Evolutionary conservation across 2,888 invertebrate genomes (phyloP).

Genomic region (Trissonchulus sp.): DNA sequence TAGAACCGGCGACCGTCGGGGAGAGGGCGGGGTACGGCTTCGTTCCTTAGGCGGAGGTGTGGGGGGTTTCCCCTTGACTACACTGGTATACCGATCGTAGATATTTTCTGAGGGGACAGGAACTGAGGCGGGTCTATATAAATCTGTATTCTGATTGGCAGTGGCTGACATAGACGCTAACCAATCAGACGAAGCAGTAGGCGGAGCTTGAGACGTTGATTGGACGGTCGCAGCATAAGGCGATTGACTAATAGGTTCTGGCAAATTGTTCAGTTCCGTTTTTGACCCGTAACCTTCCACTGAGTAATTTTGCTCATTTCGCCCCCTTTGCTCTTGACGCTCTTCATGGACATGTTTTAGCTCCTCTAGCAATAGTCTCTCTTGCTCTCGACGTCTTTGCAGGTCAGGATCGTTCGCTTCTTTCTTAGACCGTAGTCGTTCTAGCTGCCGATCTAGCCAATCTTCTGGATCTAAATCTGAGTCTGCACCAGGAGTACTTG

Average conservation of each 20-base stretch:
- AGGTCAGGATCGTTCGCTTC: constrained; percentile 42
- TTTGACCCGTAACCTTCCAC: constrained; percentile 30
- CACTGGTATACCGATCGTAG: constrained; percentile 26
- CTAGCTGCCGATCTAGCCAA: constrained; percentile 42
- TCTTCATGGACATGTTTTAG: constrained; percentile 43
- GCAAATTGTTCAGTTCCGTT: not conserved
- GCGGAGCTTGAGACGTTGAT: not conserved
- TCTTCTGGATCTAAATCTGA: constrained; percentile 40
- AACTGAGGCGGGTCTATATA: no score
- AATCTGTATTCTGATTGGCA: no score
- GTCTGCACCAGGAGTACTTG: not conserved
- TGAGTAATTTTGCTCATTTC: constrained; percentile 33
- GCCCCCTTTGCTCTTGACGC: constrained; percentile 24
- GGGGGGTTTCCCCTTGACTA: constrained; percentile 47
- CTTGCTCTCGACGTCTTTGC: constrained; percentile 47
- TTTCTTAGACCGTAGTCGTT: constrained; percentile 41
- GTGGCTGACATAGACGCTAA: no score
- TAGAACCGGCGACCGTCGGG: constrained; percentile 3
- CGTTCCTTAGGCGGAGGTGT: constrained; percentile 46
- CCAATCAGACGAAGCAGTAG: no score
- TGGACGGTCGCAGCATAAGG: not conserved
- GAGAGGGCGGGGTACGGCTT: constrained; percentile 29
- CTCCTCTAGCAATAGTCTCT: constrained; percentile 52
- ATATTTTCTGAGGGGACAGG: not conserved
- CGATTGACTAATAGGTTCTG: not conserved